Evolutionary conservation across 2,797 vertebrate species (phyloP).

Genomic region (Acropternis orthonyx): DNA sequence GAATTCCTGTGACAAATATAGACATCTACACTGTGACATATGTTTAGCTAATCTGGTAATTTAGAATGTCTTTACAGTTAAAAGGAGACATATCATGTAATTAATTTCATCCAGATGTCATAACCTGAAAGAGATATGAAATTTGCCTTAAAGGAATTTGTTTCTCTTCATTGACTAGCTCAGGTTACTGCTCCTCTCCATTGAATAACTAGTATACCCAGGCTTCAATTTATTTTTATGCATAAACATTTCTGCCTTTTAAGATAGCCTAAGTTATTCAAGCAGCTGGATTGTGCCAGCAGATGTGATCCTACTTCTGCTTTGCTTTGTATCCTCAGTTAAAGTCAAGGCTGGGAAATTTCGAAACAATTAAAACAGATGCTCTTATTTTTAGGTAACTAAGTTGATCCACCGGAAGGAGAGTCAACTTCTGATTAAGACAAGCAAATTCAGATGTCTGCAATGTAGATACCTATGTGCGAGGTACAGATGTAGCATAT

Average conservation of each 20-base stretch:
- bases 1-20: background rate
- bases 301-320: background rate
- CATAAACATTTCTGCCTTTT: background rate
- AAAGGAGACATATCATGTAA: background rate
- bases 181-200: background rate
- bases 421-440: background rate
- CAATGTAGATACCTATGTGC: background rate
- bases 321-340: background rate
- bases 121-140: background rate
- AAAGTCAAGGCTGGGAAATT: background rate
- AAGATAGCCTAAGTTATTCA: background rate
- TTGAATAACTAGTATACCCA: background rate
- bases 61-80: background rate
- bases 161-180: background rate
- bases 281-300: background rate
- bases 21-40: background rate
- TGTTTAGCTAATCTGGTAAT: background rate
- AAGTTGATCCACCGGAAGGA: background rate
- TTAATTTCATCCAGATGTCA: background rate
- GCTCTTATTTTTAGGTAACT: background rate
- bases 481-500: background rate
- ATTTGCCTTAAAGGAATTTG: background rate
- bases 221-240: background rate
- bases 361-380: background rate
- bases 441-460: background rate